Base-by-base conservation (phyloP, 1,140 invertebrate species). In the Nylanderia fulva region DNA sequence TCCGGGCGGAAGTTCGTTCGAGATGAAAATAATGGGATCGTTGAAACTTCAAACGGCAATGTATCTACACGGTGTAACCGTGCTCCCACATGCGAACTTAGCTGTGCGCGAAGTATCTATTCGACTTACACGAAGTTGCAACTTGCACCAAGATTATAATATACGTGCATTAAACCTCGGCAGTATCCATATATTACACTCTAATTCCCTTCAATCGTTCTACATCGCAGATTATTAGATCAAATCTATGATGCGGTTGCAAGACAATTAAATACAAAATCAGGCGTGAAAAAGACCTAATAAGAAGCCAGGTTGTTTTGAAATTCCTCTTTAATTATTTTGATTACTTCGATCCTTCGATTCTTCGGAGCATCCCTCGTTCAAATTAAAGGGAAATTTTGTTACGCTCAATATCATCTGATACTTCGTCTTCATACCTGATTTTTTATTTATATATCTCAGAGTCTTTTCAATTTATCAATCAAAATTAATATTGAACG, bases 11-110 rank as follows among this genome's bases (percentile, higher is more conserved):
- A 82, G 77, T 82, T 82, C 42, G 36, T 71, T 82, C 77, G 33
- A 68, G 33, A 82, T 27, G 52, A 82, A 82, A 82, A 72, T 82
- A 82, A 82, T 72, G 54, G 77, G 77, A 82, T 82, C 77, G 66
- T 82, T 71, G 77, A 82, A 82, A 82, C 77, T 82, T 82, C 77
- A 72, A 82, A 82, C 52, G 77, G 66, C 66, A 29, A 13, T 3
- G 76, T 42, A 71, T 71, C 64, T 29, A 18, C 64, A 42, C 76
- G 68, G 15, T 42, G 15, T 42, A 21, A n/a, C 36, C 36, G 27
- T 33, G 45, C 71, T 80, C 77, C n/a, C 66, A 82, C 18, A 80
- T 52, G 77, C 36, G 27, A 72, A 82, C 66, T 71, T 82, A 11
- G 11, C 0, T 7, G 45, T 8, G 6, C 21, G 11, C 9, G 8